A percentile compares a stretch with the other conserved stretches of the same genome.
phyloP scores from a whole-genome alignment of 1,140 invertebrate genomes.

The Papilio glaucus region DNA sequence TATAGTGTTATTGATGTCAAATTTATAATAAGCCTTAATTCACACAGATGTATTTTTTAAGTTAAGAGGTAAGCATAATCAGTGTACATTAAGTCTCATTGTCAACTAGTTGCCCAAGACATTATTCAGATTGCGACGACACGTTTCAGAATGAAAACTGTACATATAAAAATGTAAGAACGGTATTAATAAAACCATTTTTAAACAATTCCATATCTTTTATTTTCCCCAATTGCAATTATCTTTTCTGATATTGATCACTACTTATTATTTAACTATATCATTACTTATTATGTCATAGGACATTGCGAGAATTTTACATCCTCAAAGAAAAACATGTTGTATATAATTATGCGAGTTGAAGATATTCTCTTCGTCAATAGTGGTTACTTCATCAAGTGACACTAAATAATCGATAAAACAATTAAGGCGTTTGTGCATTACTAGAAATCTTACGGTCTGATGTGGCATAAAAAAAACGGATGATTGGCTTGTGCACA shows the following conservation, averaged over 20 bases:
- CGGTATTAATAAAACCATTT: slow-evolving; percentile 81
- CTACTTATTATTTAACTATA: too few species aligned
- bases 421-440: too few species aligned
- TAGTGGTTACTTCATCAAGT: too few species aligned
- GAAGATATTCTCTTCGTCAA: too few species aligned
- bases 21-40: slow-evolving; percentile 72
- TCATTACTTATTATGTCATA: too few species aligned
- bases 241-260: background rate
- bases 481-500: too few species aligned
- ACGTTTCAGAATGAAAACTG: slow-evolving; percentile 79
- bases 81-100: slow-evolving; percentile 75
- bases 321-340: background rate
- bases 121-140: slow-evolving; percentile 70
- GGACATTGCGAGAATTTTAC: too few species aligned
- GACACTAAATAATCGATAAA: too few species aligned
- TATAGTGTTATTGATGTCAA: slow-evolving; percentile 75
- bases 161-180: slow-evolving; percentile 82
- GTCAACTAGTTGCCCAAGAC: slow-evolving; percentile 58
- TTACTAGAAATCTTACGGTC: too few species aligned
- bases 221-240: slow-evolving; percentile 7
- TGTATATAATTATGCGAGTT: too few species aligned
- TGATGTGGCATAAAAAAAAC: too few species aligned
- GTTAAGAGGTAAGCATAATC: slow-evolving; percentile 77
- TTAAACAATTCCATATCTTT: slow-evolving; percentile 66
- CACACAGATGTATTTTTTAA: slow-evolving; percentile 77